Evolutionary conservation across 2,113 vertebrate genomes (phyloP).

Genomic region (Amazona guildingii): DNA sequence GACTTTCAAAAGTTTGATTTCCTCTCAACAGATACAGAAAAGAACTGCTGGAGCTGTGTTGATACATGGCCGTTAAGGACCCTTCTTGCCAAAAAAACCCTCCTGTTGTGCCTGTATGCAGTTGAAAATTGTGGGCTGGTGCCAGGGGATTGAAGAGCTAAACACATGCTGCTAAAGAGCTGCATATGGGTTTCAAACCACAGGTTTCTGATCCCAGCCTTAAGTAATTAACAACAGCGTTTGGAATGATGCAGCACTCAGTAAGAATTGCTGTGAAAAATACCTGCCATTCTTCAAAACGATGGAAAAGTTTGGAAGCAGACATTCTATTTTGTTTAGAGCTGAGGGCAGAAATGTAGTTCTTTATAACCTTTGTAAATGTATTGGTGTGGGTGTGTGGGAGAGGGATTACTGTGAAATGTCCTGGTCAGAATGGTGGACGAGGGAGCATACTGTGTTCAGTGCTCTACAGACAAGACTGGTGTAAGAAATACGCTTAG

Average conservation of each 20-base stretch:
- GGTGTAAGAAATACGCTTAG: background rate
- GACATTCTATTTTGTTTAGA: background rate
- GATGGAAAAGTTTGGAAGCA: background rate
- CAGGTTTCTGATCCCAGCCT: constrained; percentile 45
- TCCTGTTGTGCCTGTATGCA: constrained; percentile 17
- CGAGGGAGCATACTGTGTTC: background rate
- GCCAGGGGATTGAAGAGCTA: constrained; percentile 54
- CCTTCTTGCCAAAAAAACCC: background rate
- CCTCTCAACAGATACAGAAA: constrained; percentile 8
- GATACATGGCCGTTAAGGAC: constrained; percentile 32
- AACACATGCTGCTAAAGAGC: constrained; percentile 44
- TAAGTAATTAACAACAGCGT: constrained; percentile 48
- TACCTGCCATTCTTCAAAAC: constrained; percentile 1
- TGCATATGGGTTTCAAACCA: constrained; percentile 23
- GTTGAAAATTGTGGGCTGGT: constrained; percentile 53
- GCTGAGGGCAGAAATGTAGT: background rate
- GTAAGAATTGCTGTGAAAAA: constrained; percentile 14
- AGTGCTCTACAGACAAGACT: background rate
- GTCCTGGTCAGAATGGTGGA: background rate
- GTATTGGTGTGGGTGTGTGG: rapidly evolving
- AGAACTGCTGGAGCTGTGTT: constrained; percentile 26
- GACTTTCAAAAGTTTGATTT: constrained; percentile 45
- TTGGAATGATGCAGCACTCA: background rate
- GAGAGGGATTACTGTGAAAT: background rate
- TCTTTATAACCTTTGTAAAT: constrained; percentile 3